A percentile compares a stretch with the other conserved stretches of the same genome.
Conservation (phyloP, 2,888 invertebrate species). For the Melieria crassipennis region DNA sequence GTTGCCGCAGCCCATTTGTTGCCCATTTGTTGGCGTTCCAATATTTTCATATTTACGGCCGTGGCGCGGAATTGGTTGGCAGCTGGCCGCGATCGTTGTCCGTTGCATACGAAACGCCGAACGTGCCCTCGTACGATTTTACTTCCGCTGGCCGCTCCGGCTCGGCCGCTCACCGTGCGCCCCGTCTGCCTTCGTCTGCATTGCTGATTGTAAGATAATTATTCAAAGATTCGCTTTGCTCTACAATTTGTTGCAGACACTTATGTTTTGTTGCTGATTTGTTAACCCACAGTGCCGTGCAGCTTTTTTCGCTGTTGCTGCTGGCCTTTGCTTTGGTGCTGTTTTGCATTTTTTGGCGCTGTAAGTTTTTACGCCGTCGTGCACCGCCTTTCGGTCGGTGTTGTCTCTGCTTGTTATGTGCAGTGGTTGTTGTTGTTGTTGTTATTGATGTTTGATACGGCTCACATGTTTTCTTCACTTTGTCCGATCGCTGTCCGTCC, state of each 20-base stretch:
- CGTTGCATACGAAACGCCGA: no score
- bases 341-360: background rate
- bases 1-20: background rate
- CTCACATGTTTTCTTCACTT: no score
- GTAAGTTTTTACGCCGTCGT: background rate
- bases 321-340: background rate
- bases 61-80: background rate
- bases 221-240: conserved; percentile 45
- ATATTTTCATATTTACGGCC: background rate
- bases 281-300: background rate
- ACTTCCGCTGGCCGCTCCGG: background rate
- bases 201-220: conserved; percentile 36
- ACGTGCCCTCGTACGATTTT: no score
- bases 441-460: conserved; percentile 2
- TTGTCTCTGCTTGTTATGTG: background rate
- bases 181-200: background rate
- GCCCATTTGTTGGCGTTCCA: background rate
- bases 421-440: background rate
- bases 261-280: conserved; percentile 17
- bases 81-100: background rate
- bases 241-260: conserved; percentile 42
- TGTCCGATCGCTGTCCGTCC: no score
- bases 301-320: background rate
- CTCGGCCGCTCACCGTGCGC: background rate
- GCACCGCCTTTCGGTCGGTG: background rate